Conservation (phyloP, 1,140 invertebrate species). For the Odontomachus brunneus region DNA sequence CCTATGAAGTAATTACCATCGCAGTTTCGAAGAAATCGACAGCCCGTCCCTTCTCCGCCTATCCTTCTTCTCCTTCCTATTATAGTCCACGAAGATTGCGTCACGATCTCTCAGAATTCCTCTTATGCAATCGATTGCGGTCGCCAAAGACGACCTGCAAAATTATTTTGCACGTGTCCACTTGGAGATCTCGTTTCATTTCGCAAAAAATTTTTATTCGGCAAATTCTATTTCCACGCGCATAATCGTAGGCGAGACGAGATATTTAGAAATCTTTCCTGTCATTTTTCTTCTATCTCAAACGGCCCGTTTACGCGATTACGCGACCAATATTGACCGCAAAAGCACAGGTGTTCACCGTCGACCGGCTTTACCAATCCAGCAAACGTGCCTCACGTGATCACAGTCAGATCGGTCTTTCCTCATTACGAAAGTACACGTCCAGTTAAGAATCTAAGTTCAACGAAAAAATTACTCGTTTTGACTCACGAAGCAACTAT, state of each 20-base stretch:
- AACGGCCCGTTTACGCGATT: conserved; percentile 44
- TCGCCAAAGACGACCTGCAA: background rate
- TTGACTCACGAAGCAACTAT: background rate
- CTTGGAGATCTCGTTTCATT: background rate
- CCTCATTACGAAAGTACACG: conserved; percentile 64
- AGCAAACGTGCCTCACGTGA: conserved; percentile 45
- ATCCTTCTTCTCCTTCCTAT: background rate
- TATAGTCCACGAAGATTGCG: conserved; percentile 18
- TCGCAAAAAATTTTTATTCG: conserved; percentile 15
- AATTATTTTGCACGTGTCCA: background rate
- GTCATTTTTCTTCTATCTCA: conserved; percentile 54
- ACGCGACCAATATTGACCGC: conserved; percentile 55
- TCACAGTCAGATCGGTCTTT: conserved; percentile 63
- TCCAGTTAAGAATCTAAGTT: conserved; percentile 68
- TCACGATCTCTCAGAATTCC: conserved; percentile 52
- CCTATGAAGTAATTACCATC: background rate
- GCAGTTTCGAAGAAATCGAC: conserved; percentile 28
- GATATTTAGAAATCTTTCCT: conserved; percentile 42
- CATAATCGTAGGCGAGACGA: background rate
- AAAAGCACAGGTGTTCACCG: conserved; percentile 65
- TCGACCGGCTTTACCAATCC: conserved; percentile 47
- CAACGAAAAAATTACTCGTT: conserved; percentile 47
- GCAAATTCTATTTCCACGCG: background rate
- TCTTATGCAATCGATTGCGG: conserved; percentile 46
- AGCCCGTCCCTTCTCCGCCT: background rate